Evolutionary conservation across 2,113 vertebrate genomes (phyloP).

Genomic region (Lates calcarifer): DNA sequence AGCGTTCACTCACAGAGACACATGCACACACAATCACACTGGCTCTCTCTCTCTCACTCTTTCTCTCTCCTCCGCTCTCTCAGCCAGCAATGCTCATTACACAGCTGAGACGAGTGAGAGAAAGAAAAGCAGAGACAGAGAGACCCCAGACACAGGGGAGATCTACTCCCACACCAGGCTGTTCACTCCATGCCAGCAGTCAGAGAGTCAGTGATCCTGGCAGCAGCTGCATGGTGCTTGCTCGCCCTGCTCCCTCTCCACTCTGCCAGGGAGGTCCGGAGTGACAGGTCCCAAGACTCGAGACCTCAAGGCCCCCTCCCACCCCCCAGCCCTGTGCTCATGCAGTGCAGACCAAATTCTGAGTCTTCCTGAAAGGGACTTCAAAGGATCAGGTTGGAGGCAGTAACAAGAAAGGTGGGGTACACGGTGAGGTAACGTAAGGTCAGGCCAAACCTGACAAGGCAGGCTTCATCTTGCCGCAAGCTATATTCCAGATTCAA

Average conservation of each 20-base stretch:
- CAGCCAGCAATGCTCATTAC: constrained; percentile 57
- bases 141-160: constrained; percentile 56
- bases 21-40: constrained; percentile 44
- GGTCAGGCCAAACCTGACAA: background rate
- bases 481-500: background rate
- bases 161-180: constrained; percentile 62
- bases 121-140: constrained; percentile 45
- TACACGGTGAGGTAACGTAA: background rate
- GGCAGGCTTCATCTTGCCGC: background rate
- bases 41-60: constrained; percentile 26
- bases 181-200: constrained; percentile 56
- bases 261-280: constrained; percentile 50
- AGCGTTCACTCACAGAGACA: constrained; percentile 66
- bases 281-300: constrained; percentile 47
- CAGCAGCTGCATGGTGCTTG: constrained; percentile 42
- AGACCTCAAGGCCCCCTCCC: background rate
- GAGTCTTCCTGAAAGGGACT: constrained; percentile 27
- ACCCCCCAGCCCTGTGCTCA: background rate
- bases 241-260: constrained; percentile 3
- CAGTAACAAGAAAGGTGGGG: background rate
- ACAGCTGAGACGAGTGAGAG: constrained; percentile 49
- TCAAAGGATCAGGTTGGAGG: constrained; percentile 21
- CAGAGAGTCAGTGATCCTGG: constrained; percentile 67
- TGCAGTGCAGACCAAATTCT: constrained; percentile 33
- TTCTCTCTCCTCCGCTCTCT: constrained; percentile 21